Base-by-base conservation (phyloP, 2,888 invertebrate genomes). In the Atethmia centrago region DNA sequence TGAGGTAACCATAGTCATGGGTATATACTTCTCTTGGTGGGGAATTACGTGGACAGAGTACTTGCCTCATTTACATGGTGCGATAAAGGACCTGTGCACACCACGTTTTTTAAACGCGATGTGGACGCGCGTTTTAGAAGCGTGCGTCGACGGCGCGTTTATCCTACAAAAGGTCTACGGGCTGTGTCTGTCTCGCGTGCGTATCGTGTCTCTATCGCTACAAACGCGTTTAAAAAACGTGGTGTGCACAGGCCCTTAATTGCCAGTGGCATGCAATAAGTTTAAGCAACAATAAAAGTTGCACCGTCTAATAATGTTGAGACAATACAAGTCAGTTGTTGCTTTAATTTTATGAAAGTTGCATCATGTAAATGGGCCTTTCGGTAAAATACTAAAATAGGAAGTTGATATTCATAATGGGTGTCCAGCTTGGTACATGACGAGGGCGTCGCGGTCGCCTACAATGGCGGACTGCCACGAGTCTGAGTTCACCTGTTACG, bases 401-500 rank as follows among this genome's bases (percentile, higher is more conserved):
- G 49, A 63, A 63, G 40, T 63, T 79, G 62, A 81, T 82, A 55
- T 71, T 69, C 55, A 51, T 68, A 53, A 86, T 93, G 90, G 86
- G 81, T 92, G 90, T 90, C 85, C 93, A 95, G 95, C 93, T 74
- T 94, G 95, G 94, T 91, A 87, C 89, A 90, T 91, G 91, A 88
- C 88, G 90, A 91, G 93, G 81, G 91, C 93, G 36, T 92, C 93
- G 80, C 91, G 94, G 71, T 92, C 93, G n/a, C 91, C 94, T 59
- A 88, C 88, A 55, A 86, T 90, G 78, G 86, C 80, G 56, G 86
- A 89, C 87, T 98, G 98, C 94, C 95, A 93, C 88, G 95, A 97
- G 76, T 96, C 97, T 83, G 97, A 98, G 94, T 98, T 98, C 95
- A 97, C 97, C 87, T 98, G 98, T 95, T 97, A 98, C 96, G 97